Evolutionary conservation across 1,140 invertebrate genomes (phyloP).

Genomic region (Andricus grossulariae): DNA sequence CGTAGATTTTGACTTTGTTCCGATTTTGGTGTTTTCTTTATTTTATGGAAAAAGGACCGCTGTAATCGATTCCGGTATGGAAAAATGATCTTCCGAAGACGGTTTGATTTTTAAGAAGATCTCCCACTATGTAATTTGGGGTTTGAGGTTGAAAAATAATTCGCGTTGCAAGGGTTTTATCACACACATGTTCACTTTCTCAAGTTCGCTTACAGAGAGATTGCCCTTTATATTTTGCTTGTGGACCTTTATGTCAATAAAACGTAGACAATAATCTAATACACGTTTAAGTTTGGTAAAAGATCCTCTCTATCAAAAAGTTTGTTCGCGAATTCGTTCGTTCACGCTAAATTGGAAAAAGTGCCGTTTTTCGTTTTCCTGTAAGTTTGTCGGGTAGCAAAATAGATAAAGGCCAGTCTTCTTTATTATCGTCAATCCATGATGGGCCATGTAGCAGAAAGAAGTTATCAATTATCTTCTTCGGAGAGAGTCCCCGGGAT

Average conservation of each 20-base stretch:
- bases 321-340: neutral
- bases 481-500: conserved; percentile 56
- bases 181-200: neutral
- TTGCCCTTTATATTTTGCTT: too few species aligned
- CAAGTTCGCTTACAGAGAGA: too few species aligned
- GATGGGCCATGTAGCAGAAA: conserved; percentile 32
- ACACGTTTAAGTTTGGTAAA: neutral
- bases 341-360: neutral
- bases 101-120: too few species aligned
- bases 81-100: too few species aligned
- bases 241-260: neutral
- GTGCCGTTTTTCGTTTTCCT: neutral
- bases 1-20: too few species aligned
- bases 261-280: neutral
- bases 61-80: too few species aligned
- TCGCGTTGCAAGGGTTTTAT: too few species aligned
- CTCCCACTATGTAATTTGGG: neutral
- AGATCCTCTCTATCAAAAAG: neutral
- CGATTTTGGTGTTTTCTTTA: too few species aligned
- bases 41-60: too few species aligned
- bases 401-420: too few species aligned
- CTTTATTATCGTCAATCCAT: conserved; percentile 30
- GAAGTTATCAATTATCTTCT: conserved; percentile 20
- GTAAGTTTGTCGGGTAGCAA: neutral
- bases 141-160: neutral